Percentiles rank a stretch among this genome's conserved stretches.
phyloP scores from a whole-genome alignment of 2,113 vertebrate species.

The Hyaena hyaena region DNA sequence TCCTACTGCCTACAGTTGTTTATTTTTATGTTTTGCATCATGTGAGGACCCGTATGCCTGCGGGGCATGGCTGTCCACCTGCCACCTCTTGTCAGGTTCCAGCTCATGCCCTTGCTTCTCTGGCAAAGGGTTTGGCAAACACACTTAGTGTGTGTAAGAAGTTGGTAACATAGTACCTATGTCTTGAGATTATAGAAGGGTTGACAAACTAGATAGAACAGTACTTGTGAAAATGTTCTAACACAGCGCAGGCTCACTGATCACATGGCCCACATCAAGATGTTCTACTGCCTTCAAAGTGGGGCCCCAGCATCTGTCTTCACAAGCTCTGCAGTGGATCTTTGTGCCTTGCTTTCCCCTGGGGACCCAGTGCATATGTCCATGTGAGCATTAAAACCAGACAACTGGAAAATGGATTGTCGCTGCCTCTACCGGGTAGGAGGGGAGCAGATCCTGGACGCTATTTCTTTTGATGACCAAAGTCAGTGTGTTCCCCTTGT shows the following conservation, averaged over 20 bases:
- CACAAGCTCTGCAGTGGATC: not conserved
- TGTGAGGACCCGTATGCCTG: too few species aligned
- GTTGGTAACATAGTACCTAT: not conserved
- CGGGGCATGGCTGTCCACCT: not conserved
- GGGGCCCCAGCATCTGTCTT: not conserved
- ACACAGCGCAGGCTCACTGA: not conserved
- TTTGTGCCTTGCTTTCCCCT: too few species aligned
- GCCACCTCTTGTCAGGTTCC: not conserved
- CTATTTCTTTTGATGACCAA: not conserved
- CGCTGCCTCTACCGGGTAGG: not conserved
- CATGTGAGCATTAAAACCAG: not conserved
- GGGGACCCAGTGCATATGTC: accelerated
- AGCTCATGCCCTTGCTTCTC: not conserved
- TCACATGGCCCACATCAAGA: not conserved
- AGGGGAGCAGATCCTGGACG: not conserved
- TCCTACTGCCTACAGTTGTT: not conserved
- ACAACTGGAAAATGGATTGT: not conserved
- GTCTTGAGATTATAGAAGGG: not conserved
- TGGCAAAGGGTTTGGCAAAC: not conserved
- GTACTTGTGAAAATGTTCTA: not conserved
- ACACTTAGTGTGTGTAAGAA: not conserved
- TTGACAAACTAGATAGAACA: not conserved
- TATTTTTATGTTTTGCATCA: not conserved
- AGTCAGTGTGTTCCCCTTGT: not conserved
- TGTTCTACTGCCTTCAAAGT: not conserved